These are phyloP conservation scores for Orientallactaga sibirica DNA, from an alignment of 2,797 vertebrate species.

Conservation along the genomic window DNA sequence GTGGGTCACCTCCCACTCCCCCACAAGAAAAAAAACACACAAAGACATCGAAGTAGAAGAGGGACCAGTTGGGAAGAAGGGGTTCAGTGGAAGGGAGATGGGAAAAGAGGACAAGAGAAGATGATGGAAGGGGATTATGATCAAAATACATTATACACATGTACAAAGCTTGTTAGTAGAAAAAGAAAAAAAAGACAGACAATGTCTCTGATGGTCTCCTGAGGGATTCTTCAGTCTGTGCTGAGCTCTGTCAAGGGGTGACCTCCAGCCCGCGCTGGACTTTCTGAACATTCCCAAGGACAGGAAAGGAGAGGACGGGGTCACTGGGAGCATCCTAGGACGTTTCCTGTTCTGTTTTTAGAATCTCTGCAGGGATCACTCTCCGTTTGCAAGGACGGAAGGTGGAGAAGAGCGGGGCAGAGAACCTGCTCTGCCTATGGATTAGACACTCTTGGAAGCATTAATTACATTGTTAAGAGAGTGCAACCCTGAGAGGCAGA, in stretches of 20 bases:
- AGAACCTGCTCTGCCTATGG: background rate
- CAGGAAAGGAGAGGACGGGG: background rate
- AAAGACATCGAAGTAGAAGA: too few species aligned
- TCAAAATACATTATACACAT: too few species aligned
- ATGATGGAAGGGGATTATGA: too few species aligned
- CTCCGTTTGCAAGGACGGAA: background rate
- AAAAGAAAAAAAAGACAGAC: too few species aligned
- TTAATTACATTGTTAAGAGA: conserved; percentile 67
- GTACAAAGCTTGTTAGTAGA: too few species aligned
- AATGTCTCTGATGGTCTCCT: rapidly evolving
- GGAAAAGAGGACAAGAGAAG: too few species aligned
- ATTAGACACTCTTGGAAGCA: background rate
- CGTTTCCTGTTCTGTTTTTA: background rate
- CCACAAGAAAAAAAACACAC: too few species aligned
- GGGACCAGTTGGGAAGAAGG: too few species aligned
- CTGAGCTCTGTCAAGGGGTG: rapidly evolving
- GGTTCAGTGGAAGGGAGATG: too few species aligned
- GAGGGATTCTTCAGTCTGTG: background rate
- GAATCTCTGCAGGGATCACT: background rate
- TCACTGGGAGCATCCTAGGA: background rate
- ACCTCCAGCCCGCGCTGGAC: background rate
- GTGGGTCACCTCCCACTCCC: too few species aligned
- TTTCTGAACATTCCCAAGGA: background rate
- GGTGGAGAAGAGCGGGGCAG: background rate
- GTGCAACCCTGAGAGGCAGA: conserved; percentile 54